Percentiles rank a stretch among this genome's conserved stretches.
phyloP scores from a whole-genome alignment of 2,888 invertebrate genomes.

The Drosophila mayaguana region DNA sequence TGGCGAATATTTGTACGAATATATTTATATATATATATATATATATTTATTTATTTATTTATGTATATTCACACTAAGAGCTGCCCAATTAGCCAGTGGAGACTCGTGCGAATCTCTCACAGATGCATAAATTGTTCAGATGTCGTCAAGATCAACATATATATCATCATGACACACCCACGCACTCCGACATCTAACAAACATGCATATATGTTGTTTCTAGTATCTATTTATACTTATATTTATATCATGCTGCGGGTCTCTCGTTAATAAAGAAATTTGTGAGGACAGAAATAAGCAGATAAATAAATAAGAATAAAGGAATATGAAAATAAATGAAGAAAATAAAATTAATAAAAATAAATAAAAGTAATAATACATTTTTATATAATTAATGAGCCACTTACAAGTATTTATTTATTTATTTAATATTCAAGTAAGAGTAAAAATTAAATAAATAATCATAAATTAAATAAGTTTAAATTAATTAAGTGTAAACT shows the following conservation, averaged over 20 bases:
- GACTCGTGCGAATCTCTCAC: constrained; percentile 29
- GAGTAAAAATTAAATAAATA: no score
- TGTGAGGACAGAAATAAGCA: not conserved
- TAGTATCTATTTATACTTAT: constrained; percentile 15
- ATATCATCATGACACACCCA: constrained; percentile 41
- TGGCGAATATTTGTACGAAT: constrained; percentile 7
- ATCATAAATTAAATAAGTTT: not conserved
- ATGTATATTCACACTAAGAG: constrained; percentile 32
- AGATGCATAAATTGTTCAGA: constrained; percentile 73
- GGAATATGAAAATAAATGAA: not conserved
- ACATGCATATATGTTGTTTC: not conserved
- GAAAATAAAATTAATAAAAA: no score
- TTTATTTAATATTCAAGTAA: no score
- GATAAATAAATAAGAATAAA: not conserved
- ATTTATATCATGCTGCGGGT: not conserved
- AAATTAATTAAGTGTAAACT: not conserved
- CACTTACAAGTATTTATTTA: no score
- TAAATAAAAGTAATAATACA: no score
- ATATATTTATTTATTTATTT: not conserved
- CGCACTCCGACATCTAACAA: constrained; percentile 24
- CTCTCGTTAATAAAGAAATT: not conserved
- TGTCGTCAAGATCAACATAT: constrained; percentile 60
- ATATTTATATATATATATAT: constrained; percentile 8
- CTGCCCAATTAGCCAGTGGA: constrained; percentile 59
- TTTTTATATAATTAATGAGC: no score